These are phyloP conservation scores for Mythimna vitellina DNA, from an alignment of 2,888 invertebrate genomes.

Conservation along the genomic window DNA sequence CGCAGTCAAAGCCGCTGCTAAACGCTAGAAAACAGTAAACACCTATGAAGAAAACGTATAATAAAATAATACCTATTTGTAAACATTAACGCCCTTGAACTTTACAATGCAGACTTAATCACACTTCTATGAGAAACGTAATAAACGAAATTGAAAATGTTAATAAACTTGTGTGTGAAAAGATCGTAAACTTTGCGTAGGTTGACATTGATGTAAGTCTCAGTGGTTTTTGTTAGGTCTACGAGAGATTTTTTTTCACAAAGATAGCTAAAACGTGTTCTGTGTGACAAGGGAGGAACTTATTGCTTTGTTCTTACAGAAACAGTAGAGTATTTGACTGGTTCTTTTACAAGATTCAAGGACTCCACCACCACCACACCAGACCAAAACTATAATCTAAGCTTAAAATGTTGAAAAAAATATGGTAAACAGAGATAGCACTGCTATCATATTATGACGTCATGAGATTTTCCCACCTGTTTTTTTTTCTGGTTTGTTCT, in stretches of 20 bases:
- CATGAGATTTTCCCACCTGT: too few species aligned
- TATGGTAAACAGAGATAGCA: too few species aligned
- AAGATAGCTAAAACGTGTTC: too few species aligned
- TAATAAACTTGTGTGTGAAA: background rate
- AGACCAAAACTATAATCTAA: too few species aligned
- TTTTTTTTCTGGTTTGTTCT: background rate
- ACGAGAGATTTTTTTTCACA: background rate
- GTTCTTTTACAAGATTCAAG: background rate
- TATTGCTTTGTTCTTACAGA: background rate
- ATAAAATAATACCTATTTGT: background rate
- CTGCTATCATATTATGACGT: too few species aligned
- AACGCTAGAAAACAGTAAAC: background rate
- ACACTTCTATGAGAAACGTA: background rate
- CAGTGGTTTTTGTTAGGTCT: background rate
- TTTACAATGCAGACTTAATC: background rate
- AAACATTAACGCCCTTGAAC: constrained; percentile 18
- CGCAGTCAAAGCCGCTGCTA: background rate
- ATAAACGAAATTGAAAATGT: constrained; percentile 21
- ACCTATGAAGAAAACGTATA: background rate
- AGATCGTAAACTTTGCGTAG: background rate
- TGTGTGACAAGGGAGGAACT: background rate
- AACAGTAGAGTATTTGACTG: background rate
- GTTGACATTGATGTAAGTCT: background rate
- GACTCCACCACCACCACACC: too few species aligned
- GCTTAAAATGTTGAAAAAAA: too few species aligned